Evolutionary conservation across 2,888 invertebrate species (phyloP), one percentile per base, ranked within the genome.

Genomic region (Limenitis camilla): DNA sequence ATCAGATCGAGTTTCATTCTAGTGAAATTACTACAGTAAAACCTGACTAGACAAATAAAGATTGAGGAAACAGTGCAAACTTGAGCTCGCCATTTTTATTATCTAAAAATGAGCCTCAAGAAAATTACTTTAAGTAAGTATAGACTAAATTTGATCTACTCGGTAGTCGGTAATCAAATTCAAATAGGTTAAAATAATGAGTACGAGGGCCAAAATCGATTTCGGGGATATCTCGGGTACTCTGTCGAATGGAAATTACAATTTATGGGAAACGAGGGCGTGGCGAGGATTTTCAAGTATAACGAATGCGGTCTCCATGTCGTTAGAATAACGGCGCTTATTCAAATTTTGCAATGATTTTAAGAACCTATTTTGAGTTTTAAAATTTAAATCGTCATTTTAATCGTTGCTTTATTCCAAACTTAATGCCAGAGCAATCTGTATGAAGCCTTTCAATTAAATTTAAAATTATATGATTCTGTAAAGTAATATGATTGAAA

Each of bases 61-160:
- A 40, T 32, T 40, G 39, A 40, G 48, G 40, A 41, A 39, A 28
- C 6, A 32, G 7, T 47, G 42, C 40, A 40, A 40, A 35, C 38
- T 52, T 36, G 47, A 41, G 39, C 32, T 50, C 30, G 19, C 46
- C 63, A 63, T 68, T 67, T 66, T 64, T 64, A 64, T 69, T 68
- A 68, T 65, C 55, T 59, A 62, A 61, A 63, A 63, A 61, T 64
- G 68, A 69, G 64, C 68, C 69, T 67, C 62, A 61, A 59, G 64
- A 63, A 72, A 73, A 72, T 69, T 68, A 65, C 64, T 61, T 56
- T 59, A 59, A 60, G 54, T 52, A 46, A 54, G 54, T 48, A 36
- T 35, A 48, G 46, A 44, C 59, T 53, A 53, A 59, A 60, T 60
- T 63, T 55, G 58, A 62, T 55, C 57, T 47, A 43, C 53, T 48